phyloP scores from a whole-genome alignment of 2,888 invertebrate species.

The Gerosis bhagava region DNA sequence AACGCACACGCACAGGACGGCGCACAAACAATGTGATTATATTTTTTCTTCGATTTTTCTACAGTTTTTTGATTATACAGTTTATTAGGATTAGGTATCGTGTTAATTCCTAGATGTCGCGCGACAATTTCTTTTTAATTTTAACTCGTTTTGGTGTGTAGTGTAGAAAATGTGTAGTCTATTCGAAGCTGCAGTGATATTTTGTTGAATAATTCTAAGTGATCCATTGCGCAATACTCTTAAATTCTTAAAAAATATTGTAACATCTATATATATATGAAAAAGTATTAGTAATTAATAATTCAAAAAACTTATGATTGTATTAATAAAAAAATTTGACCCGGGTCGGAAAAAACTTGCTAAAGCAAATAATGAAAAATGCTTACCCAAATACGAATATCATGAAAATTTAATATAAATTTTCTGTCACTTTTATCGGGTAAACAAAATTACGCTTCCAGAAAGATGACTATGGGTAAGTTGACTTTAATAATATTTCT shows the following conservation, averaged over 20 bases:
- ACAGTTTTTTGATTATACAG: conserved; percentile 75
- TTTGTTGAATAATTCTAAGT: conserved; percentile 36
- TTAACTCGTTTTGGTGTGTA: conserved; percentile 58
- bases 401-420: conserved; percentile 58
- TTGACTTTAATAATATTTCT: conserved; percentile 10
- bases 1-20: conserved; percentile 80
- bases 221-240: conserved; percentile 15
- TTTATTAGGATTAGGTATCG: conserved; percentile 72
- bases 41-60: conserved; percentile 70
- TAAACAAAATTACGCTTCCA: conserved; percentile 9
- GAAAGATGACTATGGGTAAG: conserved; percentile 69
- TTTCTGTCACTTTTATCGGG: conserved; percentile 40
- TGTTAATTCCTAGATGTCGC: conserved; percentile 71
- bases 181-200: conserved; percentile 50
- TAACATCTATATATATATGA: background rate
- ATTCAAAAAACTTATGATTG: too few species aligned
- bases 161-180: conserved; percentile 49
- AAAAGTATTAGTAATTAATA: too few species aligned
- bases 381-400: conserved; percentile 31
- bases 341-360: conserved; percentile 4
- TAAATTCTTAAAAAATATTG: background rate
- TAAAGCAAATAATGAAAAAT: conserved; percentile 1
- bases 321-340: conserved; percentile 1
- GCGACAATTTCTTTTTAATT: conserved; percentile 50
- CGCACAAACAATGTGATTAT: conserved; percentile 82